Base-by-base conservation (phyloP, 2,888 invertebrate species). In the Acanthococcus lagerstroemiae region DNA sequence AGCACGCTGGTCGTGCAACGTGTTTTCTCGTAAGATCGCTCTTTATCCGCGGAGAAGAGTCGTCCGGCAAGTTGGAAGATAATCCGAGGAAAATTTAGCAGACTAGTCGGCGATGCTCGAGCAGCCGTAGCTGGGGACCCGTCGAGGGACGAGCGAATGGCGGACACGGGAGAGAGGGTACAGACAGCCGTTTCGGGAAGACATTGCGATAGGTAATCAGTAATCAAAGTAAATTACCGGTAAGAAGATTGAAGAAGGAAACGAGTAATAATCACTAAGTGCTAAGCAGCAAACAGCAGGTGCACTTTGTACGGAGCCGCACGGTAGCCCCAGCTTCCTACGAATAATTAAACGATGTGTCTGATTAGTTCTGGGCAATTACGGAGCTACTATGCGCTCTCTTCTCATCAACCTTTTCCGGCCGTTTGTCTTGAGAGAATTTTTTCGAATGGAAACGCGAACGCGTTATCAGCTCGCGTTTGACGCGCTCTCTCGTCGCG, bases 281-380 rank as follows among this genome's bases (percentile, higher is more conserved):
- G 58, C 58, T 58, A 46, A 58, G 48, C 58, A 58, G 58, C 44
- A 46, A 58, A 46, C 58, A 58, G 58, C 58, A 58, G 58, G 58
- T 58, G 58, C 46, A 58, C 58, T 58, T 58, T 58, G 58, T 58
- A 37, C 58, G 26, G 26, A 58, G 58, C 58, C 58, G 58, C 46
- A 58, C 58, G 26, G 58, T 58, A 58, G 58, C 58, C 58, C 26
- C 44, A 37, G 58, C 58, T 58, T 58, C 37, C 30, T 12, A 58
- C 12, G 58, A 58, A 58, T 58, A 58, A 58, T 58, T 58, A 58
- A 58, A 58, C 58, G 44, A 58, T 58, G 58, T 46, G 58, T 58
- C 58, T 58, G 58, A 58, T 58, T 58, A 58, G 58, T 58, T 58
- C 58, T 58, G 46, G 58, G 46, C 58, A 58, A 58, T 58, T 58